Evolutionary conservation across 2,888 invertebrate species (phyloP).

Genomic region (Blomia tropicalis): DNA sequence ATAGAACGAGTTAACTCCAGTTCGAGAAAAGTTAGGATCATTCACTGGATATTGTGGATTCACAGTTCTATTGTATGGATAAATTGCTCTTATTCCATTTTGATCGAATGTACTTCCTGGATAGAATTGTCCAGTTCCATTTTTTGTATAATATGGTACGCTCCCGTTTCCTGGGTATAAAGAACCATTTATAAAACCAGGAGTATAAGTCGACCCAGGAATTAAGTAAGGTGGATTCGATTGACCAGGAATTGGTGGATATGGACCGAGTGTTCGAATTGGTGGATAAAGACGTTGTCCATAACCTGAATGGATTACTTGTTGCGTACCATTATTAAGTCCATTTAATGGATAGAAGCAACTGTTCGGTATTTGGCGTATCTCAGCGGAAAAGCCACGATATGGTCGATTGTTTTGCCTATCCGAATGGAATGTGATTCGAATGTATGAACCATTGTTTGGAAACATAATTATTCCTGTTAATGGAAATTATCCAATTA

Average conservation of each 20-base stretch:
- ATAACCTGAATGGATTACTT: constrained; percentile 2
- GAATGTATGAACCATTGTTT: constrained; percentile 4
- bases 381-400: constrained; percentile 28
- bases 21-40: too few relatives aligned
- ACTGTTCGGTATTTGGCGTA: constrained; percentile 28
- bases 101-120: too few relatives aligned
- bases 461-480: constrained; percentile 26
- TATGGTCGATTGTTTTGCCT: constrained; percentile 8
- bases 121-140: background rate
- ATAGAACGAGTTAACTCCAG: background rate
- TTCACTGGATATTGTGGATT: background rate
- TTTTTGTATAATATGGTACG: too few relatives aligned
- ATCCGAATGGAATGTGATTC: constrained; percentile 11
- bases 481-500: background rate
- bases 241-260: background rate
- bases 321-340: background rate
- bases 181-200: background rate
- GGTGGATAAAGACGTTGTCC: constrained; percentile 13
- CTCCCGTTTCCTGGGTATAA: too few relatives aligned
- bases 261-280: background rate
- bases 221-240: background rate
- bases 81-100: too few relatives aligned
- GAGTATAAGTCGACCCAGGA: background rate
- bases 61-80: too few relatives aligned
- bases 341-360: constrained; percentile 18